phyloP scores from a whole-genome alignment of 2,113 vertebrate genomes.

The Morphnarchus princeps region DNA sequence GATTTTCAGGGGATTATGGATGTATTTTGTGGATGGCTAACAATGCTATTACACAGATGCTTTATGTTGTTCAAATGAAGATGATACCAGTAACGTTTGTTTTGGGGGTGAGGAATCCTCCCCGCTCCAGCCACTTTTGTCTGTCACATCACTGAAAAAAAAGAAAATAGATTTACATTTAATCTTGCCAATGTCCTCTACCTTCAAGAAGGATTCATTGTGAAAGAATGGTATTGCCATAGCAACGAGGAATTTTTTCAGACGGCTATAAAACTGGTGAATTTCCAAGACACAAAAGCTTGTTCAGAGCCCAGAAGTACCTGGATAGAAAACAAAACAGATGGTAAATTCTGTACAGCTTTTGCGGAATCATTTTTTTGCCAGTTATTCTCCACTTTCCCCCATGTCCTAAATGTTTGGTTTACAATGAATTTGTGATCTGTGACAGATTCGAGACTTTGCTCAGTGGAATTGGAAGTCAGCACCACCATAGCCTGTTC shows the following conservation, averaged over 20 bases:
- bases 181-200: conserved; percentile 79
- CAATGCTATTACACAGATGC: not conserved
- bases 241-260: conserved; percentile 76
- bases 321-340: conserved; percentile 81
- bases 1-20: not conserved
- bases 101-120: conserved; percentile 64
- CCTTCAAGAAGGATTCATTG: conserved; percentile 77
- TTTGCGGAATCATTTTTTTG: conserved; percentile 38
- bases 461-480: not conserved
- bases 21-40: not conserved
- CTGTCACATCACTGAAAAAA: conserved; percentile 44
- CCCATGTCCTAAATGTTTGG: conserved; percentile 14
- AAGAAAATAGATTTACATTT: conserved; percentile 74
- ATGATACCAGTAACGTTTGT: conserved; percentile 35
- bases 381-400: not conserved
- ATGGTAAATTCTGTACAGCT: conserved; percentile 73
- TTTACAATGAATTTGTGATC: conserved; percentile 5
- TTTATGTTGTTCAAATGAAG: conserved; percentile 37
- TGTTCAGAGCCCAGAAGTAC: conserved; percentile 74
- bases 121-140: conserved; percentile 56
- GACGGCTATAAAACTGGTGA: conserved; percentile 72
- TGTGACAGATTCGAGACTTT: not conserved
- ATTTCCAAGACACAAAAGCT: conserved; percentile 76
- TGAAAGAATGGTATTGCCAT: conserved; percentile 80
- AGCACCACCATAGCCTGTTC: not conserved